Conservation (phyloP, 1,140 invertebrate species). For the Heliconius congener region DNA sequence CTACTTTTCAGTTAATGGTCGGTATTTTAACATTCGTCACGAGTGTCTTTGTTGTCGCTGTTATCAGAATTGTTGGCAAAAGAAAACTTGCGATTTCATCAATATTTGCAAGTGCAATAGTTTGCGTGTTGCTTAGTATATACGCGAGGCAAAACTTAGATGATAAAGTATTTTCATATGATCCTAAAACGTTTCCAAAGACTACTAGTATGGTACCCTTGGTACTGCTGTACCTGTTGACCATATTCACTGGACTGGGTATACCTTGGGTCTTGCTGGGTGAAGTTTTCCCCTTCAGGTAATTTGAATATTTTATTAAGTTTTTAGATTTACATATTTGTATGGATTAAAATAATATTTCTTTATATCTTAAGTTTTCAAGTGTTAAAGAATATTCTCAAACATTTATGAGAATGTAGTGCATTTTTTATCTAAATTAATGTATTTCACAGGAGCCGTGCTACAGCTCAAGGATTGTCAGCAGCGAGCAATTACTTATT, state of each 20-base stretch:
- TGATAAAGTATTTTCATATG: constrained; percentile 61
- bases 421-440: not conserved
- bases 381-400: too few species aligned
- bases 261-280: constrained; percentile 71
- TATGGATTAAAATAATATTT: too few species aligned
- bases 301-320: constrained; percentile 6
- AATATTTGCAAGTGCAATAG: constrained; percentile 51
- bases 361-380: too few species aligned
- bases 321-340: too few species aligned
- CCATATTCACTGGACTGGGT: constrained; percentile 58
- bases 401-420: too few species aligned
- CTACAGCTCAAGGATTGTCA: constrained; percentile 82
- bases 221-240: constrained; percentile 57
- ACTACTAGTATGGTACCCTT: constrained; percentile 57
- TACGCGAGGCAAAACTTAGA: constrained; percentile 54
- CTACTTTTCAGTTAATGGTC: constrained; percentile 65
- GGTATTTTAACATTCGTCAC: constrained; percentile 66
- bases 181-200: constrained; percentile 57
- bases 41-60: constrained; percentile 58
- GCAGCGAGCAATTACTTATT: constrained; percentile 83
- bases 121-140: constrained; percentile 51
- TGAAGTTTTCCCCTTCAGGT: constrained; percentile 74
- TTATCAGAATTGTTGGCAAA: constrained; percentile 82
- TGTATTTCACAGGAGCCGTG: constrained; percentile 75
- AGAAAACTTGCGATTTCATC: constrained; percentile 58